A percentile compares a stretch with the other conserved stretches of the same genome.
phyloP scores from a whole-genome alignment of 2,797 vertebrate species.

The Megaceryle alcyon region DNA sequence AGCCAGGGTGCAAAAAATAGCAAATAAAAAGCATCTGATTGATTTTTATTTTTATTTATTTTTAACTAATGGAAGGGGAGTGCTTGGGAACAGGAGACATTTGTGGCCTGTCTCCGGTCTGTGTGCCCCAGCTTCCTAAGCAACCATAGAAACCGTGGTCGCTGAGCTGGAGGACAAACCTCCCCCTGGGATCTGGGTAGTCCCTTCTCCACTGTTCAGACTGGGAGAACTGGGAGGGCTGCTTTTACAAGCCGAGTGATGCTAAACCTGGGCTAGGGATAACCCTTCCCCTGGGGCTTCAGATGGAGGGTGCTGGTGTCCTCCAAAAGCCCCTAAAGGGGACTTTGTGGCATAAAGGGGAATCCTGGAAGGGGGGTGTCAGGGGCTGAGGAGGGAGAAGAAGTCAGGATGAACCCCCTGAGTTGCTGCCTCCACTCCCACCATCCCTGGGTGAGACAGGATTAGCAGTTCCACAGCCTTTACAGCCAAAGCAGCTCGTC shows the following conservation, averaged over 20 bases:
- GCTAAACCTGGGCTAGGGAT: neutral
- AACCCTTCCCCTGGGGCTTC: neutral
- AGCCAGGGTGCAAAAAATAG: neutral
- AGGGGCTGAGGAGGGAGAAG: neutral
- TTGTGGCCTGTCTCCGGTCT: neutral
- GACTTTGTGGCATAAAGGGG: neutral
- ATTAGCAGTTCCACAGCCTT: neutral
- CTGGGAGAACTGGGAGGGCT: neutral
- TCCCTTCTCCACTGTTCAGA: neutral
- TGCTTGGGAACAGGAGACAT: neutral
- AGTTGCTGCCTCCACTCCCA: neutral
- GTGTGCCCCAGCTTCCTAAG: neutral
- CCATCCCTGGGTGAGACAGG: neutral
- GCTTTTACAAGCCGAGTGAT: neutral
- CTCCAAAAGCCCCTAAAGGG: rapidly evolving
- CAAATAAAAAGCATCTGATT: constrained; percentile 14
- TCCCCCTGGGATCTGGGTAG: rapidly evolving
- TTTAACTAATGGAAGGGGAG: neutral
- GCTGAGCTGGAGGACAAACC: neutral
- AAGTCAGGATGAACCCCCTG: neutral
- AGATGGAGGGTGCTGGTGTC: neutral
- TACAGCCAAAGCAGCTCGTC: neutral
- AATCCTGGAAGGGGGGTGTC: neutral
- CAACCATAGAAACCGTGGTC: neutral
- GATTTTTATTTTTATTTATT: neutral